phyloP scores from a whole-genome alignment of 2,113 vertebrate species.

The Sterna hirundo region DNA sequence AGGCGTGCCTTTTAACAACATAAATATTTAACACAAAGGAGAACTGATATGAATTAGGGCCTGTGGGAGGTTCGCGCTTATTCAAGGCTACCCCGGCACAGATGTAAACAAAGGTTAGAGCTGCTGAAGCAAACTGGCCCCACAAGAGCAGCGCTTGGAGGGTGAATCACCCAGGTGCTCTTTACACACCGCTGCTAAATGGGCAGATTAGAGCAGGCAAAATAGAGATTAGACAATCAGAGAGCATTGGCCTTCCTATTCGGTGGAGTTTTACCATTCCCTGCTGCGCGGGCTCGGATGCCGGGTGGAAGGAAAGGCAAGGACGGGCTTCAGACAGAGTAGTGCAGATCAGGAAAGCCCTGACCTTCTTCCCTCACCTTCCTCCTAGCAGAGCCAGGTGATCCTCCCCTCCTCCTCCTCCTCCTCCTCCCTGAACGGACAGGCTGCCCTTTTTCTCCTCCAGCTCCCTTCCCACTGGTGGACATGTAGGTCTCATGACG shows the following conservation, averaged over 20 bases:
- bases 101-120: background rate
- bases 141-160: background rate
- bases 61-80: background rate
- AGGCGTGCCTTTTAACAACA: slow-evolving; percentile 16
- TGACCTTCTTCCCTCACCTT: background rate
- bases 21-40: slow-evolving; percentile 41
- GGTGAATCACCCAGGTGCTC: slow-evolving; percentile 26
- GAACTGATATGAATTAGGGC: slow-evolving; percentile 19
- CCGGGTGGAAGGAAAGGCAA: background rate
- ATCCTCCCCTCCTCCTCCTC: background rate
- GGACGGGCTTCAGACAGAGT: fast-evolving
- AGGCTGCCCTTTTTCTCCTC: background rate
- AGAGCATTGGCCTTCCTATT: background rate
- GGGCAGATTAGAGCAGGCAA: background rate
- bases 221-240: background rate
- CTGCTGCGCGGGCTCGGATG: fast-evolving
- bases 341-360: background rate
- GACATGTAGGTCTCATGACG: background rate
- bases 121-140: background rate
- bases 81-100: background rate
- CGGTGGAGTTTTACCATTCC: background rate
- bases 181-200: background rate
- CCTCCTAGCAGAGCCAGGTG: background rate
- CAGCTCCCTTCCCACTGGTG: background rate
- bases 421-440: background rate